Evolutionary conservation across 1,140 invertebrate genomes (phyloP).

Genomic region (Drosophila biarmipes): DNA sequence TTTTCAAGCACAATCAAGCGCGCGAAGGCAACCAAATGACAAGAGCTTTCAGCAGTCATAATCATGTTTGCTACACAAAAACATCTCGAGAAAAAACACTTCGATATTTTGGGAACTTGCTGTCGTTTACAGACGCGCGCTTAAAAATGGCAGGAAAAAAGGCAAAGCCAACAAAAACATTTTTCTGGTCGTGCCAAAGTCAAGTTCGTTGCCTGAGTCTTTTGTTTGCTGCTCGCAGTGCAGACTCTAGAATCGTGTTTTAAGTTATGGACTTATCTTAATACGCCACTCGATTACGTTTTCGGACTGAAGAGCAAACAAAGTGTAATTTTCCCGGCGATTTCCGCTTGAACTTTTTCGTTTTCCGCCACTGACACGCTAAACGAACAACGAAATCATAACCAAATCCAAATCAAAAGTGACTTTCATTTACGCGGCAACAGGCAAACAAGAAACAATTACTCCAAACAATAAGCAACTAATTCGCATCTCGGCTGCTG

Average conservation of each 20-base stretch:
- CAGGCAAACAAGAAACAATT: slow-evolving; percentile 72
- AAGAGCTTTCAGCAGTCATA: slow-evolving; percentile 72
- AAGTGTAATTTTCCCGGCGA: slow-evolving; percentile 53
- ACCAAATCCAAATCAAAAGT: slow-evolving; percentile 71
- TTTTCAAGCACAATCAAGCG: slow-evolving; percentile 65
- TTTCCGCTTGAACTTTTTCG: slow-evolving; percentile 66
- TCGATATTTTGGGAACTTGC: slow-evolving; percentile 69
- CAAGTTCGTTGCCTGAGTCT: slow-evolving; percentile 73
- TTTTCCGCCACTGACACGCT: slow-evolving; percentile 62
- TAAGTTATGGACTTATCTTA: slow-evolving; percentile 36
- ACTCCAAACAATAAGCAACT: slow-evolving; percentile 79
- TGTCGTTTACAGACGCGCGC: slow-evolving; percentile 58
- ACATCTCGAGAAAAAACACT: slow-evolving; percentile 22
- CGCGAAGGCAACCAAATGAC: slow-evolving; percentile 72
- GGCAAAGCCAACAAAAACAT: slow-evolving; percentile 25
- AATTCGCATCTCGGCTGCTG: slow-evolving; percentile 69
- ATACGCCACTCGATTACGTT: slow-evolving; percentile 31
- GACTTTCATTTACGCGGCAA: slow-evolving; percentile 74
- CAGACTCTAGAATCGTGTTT: slow-evolving; percentile 34
- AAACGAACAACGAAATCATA: slow-evolving; percentile 58
- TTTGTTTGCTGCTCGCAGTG: slow-evolving; percentile 51
- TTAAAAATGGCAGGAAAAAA: slow-evolving; percentile 30
- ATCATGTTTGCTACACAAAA: slow-evolving; percentile 41
- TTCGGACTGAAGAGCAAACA: slow-evolving; percentile 23
- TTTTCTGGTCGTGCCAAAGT: slow-evolving; percentile 54